A percentile compares a stretch with the other conserved stretches of the same genome.
phyloP scores from a whole-genome alignment of 2,888 invertebrate genomes.

The Argynnis bischoffii region DNA sequence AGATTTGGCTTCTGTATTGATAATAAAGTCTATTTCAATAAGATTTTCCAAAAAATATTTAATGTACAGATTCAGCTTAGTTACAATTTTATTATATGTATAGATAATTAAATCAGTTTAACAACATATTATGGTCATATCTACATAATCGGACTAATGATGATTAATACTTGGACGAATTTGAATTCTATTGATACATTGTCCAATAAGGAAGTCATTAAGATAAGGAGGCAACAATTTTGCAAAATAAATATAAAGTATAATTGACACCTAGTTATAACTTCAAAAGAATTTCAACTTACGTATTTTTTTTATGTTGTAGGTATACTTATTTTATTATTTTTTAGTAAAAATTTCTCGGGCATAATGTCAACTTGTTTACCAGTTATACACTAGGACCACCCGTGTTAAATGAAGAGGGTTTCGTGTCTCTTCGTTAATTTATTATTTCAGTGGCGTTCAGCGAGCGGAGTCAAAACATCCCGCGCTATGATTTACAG shows the following conservation, averaged over 20 bases:
- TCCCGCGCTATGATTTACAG: constrained; percentile 77
- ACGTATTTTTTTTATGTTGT: neutral
- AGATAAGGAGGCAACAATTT: constrained; percentile 13
- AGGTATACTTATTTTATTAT: neutral
- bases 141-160: constrained; percentile 17
- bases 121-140: neutral
- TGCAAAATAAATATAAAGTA: constrained; percentile 9
- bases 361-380: constrained; percentile 18
- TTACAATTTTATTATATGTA: too few species aligned
- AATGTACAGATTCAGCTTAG: too few species aligned
- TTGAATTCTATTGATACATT: constrained; percentile 22
- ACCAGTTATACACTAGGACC: constrained; percentile 58
- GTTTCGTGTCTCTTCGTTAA: constrained; percentile 71
- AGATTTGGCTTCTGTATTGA: too few species aligned
- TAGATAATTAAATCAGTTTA: constrained; percentile 9
- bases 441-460: constrained; percentile 77
- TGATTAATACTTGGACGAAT: constrained; percentile 15
- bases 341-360: constrained; percentile 19
- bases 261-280: constrained; percentile 6
- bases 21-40: too few species aligned
- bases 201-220: constrained; percentile 14
- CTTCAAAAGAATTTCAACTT: neutral
- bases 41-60: too few species aligned
- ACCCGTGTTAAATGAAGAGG: constrained; percentile 70
- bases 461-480: constrained; percentile 73